phyloP scores from a whole-genome alignment of 2,113 vertebrate species.

The Pomatorhinus ruficollis region DNA sequence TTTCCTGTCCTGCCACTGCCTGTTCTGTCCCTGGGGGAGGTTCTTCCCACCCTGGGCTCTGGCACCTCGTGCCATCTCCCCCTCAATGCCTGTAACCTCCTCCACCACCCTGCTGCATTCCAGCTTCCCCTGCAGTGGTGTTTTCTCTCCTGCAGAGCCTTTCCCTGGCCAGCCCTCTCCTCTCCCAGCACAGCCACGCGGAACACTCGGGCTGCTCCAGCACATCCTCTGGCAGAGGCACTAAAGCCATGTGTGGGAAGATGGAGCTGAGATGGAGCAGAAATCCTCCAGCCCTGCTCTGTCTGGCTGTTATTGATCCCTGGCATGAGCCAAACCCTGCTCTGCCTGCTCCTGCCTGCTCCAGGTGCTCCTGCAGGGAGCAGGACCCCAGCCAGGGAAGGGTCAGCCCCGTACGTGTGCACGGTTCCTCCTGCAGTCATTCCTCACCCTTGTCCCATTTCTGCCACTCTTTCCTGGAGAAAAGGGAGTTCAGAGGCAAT shows the following conservation, averaged over 20 bases:
- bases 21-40: background rate
- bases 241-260: rapidly evolving
- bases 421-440: rapidly evolving
- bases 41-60: background rate
- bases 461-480: background rate
- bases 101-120: rapidly evolving
- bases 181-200: background rate
- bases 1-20: background rate
- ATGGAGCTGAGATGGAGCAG: background rate
- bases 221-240: background rate
- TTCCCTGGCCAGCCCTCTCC: background rate
- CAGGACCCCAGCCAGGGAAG: background rate
- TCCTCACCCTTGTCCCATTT: background rate
- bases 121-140: rapidly evolving
- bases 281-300: background rate
- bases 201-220: rapidly evolving
- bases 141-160: background rate
- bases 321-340: background rate
- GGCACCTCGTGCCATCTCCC: background rate
- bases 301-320: background rate
- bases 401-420: rapidly evolving
- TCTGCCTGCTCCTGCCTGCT: background rate
- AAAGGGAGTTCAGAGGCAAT: background rate
- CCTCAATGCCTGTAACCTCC: rapidly evolving
- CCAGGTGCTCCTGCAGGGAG: rapidly evolving